phyloP scores from a whole-genome alignment of 2,888 invertebrate genomes.

The Trimorus sp. region DNA sequence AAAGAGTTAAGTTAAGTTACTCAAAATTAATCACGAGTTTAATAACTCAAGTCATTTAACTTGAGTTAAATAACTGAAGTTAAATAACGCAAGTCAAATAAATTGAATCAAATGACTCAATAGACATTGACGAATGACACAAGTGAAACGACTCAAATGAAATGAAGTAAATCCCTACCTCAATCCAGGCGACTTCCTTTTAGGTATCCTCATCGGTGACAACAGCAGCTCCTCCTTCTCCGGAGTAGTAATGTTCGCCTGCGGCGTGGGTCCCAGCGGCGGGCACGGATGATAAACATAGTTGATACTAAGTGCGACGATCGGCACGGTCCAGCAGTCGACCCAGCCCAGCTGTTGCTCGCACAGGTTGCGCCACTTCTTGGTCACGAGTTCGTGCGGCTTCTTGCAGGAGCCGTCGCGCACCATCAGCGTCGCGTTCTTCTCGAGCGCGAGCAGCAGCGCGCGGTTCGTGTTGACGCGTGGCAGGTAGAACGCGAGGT shows the following conservation, averaged over 20 bases:
- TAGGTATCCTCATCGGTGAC: conserved; percentile 95
- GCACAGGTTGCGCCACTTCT: conserved; percentile 93
- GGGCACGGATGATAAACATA: conserved; percentile 97
- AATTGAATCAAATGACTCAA: no score
- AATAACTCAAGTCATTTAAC: no score
- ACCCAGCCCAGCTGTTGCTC: conserved; percentile 91
- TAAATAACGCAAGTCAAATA: no score
- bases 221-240: conserved; percentile 96
- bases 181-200: conserved; percentile 86
- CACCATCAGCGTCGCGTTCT: conserved; percentile 92
- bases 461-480: conserved; percentile 95
- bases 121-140: no score
- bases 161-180: conserved; percentile 79
- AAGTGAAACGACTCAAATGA: no score
- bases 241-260: conserved; percentile 96
- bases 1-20: no score
- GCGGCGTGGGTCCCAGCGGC: conserved; percentile 92
- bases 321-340: conserved; percentile 98
- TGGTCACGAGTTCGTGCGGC: conserved; percentile 82
- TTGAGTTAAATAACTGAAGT: no score
- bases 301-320: conserved; percentile 94
- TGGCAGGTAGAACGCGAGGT: conserved; percentile 94
- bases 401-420: conserved; percentile 86
- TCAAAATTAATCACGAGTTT: no score
- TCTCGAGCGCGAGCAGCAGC: conserved; percentile 91